These are phyloP conservation scores for Argentina silus DNA, from an alignment of 2,797 vertebrate genomes.

Conservation along the genomic window DNA sequence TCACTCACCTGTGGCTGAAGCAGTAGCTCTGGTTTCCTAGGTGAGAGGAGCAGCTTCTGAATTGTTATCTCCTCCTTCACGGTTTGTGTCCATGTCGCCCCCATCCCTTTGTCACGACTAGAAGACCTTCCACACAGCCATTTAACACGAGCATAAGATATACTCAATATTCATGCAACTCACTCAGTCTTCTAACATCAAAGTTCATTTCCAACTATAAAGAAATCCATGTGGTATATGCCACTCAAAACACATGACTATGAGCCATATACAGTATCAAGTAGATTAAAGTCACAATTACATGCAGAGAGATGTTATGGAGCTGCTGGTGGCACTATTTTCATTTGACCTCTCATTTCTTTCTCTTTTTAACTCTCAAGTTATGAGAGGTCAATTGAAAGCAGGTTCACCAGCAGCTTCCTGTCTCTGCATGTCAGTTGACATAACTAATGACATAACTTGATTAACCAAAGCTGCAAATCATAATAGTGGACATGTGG, in stretches of 20 bases:
- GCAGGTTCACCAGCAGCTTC: neutral
- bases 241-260: too few relatives aligned
- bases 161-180: too few relatives aligned
- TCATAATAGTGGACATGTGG: constrained; percentile 1
- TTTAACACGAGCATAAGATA: neutral
- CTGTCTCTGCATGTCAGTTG: neutral
- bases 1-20: constrained; percentile 42
- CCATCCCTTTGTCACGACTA: neutral
- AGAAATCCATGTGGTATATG: too few relatives aligned
- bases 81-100: constrained; percentile 20
- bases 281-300: too few relatives aligned
- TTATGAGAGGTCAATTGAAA: too few relatives aligned
- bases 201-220: too few relatives aligned
- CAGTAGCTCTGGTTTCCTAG: constrained; percentile 31
- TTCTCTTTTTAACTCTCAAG: too few relatives aligned
- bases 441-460: constrained; percentile 22
- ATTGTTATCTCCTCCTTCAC: constrained; percentile 34
- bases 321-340: too few relatives aligned
- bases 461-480: constrained; percentile 1
- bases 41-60: constrained; percentile 27
- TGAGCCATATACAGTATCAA: neutral
- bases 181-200: too few relatives aligned
- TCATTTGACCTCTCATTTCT: too few relatives aligned
- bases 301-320: too few relatives aligned
- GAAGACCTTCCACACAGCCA: neutral